phyloP scores from a whole-genome alignment of 2,797 vertebrate species.

The Cetoscarus ocellatus region DNA sequence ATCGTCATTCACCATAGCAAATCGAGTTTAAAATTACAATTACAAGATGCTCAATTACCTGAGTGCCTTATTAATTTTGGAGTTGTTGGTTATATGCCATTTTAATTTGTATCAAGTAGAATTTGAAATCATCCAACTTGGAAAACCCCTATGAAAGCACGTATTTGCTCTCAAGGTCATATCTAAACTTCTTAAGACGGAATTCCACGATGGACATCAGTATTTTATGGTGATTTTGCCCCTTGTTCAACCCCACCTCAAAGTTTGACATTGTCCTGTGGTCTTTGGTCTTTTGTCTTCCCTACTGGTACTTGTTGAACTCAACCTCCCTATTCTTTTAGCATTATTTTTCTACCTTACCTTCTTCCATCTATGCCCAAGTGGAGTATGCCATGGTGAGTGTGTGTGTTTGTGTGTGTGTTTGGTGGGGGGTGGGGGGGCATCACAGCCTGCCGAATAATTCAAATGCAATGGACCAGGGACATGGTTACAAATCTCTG shows the following conservation, averaged over 20 bases:
- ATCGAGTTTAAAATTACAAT: too few species aligned
- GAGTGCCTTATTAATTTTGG: too few species aligned
- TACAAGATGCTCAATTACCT: too few species aligned
- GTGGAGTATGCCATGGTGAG: conserved; percentile 71
- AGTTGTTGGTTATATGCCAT: too few species aligned
- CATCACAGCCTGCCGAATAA: conserved; percentile 89
- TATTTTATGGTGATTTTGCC: too few species aligned
- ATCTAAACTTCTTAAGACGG: too few species aligned
- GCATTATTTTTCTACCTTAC: not conserved
- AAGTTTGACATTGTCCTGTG: conserved; percentile 21
- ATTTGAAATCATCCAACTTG: too few species aligned
- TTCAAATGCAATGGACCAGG: conserved; percentile 98
- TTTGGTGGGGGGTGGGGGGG: conserved; percentile 17
- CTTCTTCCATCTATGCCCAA: conserved; percentile 68
- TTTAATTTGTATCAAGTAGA: too few species aligned
- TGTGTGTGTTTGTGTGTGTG: conserved; percentile 13
- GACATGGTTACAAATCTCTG: conserved; percentile 98
- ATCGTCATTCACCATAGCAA: too few species aligned
- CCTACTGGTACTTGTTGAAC: conserved; percentile 31
- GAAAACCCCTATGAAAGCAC: too few species aligned
- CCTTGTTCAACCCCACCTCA: not conserved
- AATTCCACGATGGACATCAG: too few species aligned
- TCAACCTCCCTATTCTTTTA: conserved; percentile 4
- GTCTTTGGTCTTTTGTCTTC: conserved; percentile 2
- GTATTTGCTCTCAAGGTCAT: too few species aligned